phyloP scores from a whole-genome alignment of 2,888 invertebrate species.

The Tetanocera ferruginea region DNA sequence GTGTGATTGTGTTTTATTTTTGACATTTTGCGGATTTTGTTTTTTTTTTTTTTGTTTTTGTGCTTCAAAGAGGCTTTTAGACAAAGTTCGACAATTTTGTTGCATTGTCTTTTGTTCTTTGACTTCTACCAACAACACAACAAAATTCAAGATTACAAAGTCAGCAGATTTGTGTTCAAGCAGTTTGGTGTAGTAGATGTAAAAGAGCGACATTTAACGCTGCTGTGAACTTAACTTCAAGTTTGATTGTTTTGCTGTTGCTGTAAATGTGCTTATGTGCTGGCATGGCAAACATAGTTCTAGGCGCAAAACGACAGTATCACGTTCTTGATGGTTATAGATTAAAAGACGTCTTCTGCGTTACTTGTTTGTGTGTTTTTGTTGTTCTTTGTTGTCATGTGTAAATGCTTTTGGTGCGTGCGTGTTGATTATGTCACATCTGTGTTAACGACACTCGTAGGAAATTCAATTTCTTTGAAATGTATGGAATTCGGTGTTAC shows the following conservation, averaged over 20 bases:
- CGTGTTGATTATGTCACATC: background rate
- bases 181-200: background rate
- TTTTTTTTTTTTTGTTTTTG: background rate
- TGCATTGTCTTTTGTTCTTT: background rate
- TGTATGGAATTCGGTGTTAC: background rate
- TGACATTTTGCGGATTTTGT: background rate
- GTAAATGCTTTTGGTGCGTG: background rate
- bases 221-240: background rate
- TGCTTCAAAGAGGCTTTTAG: background rate
- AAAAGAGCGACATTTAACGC: background rate
- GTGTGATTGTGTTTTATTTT: background rate
- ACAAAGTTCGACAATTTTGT: background rate
- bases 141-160: background rate
- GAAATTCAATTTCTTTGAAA: conserved; percentile 3
- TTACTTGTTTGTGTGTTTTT: background rate
- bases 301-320: background rate
- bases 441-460: background rate
- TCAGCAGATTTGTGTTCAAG: background rate
- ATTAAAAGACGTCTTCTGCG: background rate
- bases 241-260: background rate
- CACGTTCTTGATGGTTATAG: background rate
- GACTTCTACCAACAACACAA: background rate
- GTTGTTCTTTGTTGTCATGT: background rate
- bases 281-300: background rate
- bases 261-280: too few relatives aligned